These are phyloP conservation scores for Schizothorax lantsangensis DNA, from an alignment of 2,797 vertebrate species.

Conservation along the genomic window DNA sequence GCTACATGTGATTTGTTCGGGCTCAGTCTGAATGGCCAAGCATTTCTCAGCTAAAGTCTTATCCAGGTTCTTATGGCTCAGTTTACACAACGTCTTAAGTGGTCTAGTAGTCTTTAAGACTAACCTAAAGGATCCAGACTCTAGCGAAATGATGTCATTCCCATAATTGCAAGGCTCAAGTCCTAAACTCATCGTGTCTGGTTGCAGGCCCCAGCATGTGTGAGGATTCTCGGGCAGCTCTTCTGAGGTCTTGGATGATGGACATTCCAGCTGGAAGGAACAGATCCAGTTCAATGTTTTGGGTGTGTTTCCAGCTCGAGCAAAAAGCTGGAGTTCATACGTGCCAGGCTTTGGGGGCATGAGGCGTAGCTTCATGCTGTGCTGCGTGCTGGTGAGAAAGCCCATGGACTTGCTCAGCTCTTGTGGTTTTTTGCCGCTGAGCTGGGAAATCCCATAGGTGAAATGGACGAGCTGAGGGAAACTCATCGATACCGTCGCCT, in stretches of 20 bases:
- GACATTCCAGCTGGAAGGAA: conserved; percentile 69
- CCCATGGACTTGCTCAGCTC: conserved; percentile 52
- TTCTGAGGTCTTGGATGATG: conserved; percentile 34
- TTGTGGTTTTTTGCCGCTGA: conserved; percentile 5
- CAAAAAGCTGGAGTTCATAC: conserved; percentile 72
- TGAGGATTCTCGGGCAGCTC: conserved; percentile 70
- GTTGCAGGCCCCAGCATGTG: conserved; percentile 70
- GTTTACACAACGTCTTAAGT: conserved; percentile 65
- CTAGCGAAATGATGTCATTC: conserved; percentile 57
- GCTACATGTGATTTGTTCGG: conserved; percentile 63
- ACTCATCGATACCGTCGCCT: conserved; percentile 64
- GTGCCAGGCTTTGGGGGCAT: conserved; percentile 62
- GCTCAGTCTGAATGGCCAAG: conserved; percentile 68
- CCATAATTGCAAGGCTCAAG: conserved; percentile 59
- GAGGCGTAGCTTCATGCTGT: conserved; percentile 65
- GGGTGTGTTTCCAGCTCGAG: conserved; percentile 40
- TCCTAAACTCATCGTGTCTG: conserved; percentile 62
- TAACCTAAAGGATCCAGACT: conserved; percentile 57
- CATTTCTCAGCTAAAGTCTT: conserved; percentile 65
- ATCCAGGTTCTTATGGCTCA: conserved; percentile 63
- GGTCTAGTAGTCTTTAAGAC: conserved; percentile 61
- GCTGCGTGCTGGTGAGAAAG: conserved; percentile 58
- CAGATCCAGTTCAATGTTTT: conserved; percentile 69
- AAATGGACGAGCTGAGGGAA: conserved; percentile 64
- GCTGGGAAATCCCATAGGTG: conserved; percentile 69